A percentile compares a stretch with the other conserved stretches of the same genome.
phyloP scores from a whole-genome alignment of 2,888 invertebrate species.

The Amaurobius ferox region DNA sequence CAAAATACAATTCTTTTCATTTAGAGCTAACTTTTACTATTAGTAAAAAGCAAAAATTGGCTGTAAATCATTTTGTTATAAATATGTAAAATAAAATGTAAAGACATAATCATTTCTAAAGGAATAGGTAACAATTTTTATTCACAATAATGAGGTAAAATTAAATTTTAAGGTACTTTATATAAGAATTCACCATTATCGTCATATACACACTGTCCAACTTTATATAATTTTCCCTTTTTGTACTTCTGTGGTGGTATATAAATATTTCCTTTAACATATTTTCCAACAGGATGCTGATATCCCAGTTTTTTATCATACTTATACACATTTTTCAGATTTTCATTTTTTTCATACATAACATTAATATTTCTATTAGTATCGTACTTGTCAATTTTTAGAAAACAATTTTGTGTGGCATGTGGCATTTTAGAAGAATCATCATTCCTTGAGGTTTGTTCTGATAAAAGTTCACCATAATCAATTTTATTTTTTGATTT shows the following conservation, averaged over 20 bases:
- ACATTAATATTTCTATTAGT: background rate
- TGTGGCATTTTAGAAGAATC: background rate
- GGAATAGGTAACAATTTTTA: background rate
- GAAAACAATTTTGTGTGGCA: conserved; percentile 15
- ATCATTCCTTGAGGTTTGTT: conserved; percentile 8
- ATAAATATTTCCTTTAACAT: conserved; percentile 30
- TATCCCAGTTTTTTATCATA: conserved; percentile 44
- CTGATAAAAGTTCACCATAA: conserved; percentile 27
- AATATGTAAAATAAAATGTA: too few relatives aligned
- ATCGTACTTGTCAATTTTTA: conserved; percentile 39
- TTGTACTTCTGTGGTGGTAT: background rate
- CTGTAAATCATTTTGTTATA: too few relatives aligned
- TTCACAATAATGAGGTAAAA: too few relatives aligned
- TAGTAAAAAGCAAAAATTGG: too few relatives aligned
- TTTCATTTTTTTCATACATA: conserved; percentile 20
- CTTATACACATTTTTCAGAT: background rate
- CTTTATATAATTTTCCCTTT: conserved; percentile 15
- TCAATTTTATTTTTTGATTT: conserved; percentile 9
- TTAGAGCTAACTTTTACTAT: too few relatives aligned
- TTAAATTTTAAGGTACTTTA: conserved; percentile 52
- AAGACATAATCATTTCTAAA: too few relatives aligned
- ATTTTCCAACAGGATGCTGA: conserved; percentile 32
- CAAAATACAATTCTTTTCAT: too few relatives aligned
- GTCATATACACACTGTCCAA: conserved; percentile 48
- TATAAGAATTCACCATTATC: conserved; percentile 58